Base-by-base conservation (phyloP, 2,113 vertebrate species). In the Perccottus glenii region DNA sequence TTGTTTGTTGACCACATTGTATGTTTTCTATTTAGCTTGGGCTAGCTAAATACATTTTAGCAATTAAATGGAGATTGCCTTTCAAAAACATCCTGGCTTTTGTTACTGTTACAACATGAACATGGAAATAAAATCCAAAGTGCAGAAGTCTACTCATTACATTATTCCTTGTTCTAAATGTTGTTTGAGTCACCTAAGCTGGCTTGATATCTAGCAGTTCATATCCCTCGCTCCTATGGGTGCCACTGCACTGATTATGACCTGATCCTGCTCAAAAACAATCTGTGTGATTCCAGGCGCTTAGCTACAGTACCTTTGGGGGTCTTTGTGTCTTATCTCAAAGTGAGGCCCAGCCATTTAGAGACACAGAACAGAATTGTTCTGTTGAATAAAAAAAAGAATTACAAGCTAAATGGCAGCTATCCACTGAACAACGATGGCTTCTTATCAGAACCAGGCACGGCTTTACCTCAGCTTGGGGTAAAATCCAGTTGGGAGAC, bases 281-380 rank as follows among this genome's bases (percentile, higher is more conserved):
- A 60, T 40, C 47, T 12, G 12, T 45, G 47, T 67, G 19, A 75
- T 81, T 75, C 79, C 78, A 67, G 62, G 1, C 46, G 52, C 82
- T 61, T 63, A 27, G 65, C 81, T 70, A 70, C 5, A 15, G 51
- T 57, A 57, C 64, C 46, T 65, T 6, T 27, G 67, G 59, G 69
- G 65, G 70, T 77, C 73, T 80, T 80, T 83, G 79, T 85, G 67
- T 65, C 61, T 79, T 75, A 81, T 87, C 74, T 67, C 45, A 72
- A 46, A 49, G 64, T 9, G 42, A 53, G 58, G 60, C 66, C 63
- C 69, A 32, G 58, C 70, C 47, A 50, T 86, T 83, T 65, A 78
- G 49, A 47, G 57, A 71, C 70, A 83, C 59, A 58, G 60, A 64
- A 61, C 64, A 5, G 27, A 73, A 77, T 70, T 80, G 82, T 85